Percentiles rank a stretch among this genome's conserved stretches.
Evolutionary conservation across 2,113 vertebrate genomes (phyloP).

Genomic region (Procavia capensis): DNA sequence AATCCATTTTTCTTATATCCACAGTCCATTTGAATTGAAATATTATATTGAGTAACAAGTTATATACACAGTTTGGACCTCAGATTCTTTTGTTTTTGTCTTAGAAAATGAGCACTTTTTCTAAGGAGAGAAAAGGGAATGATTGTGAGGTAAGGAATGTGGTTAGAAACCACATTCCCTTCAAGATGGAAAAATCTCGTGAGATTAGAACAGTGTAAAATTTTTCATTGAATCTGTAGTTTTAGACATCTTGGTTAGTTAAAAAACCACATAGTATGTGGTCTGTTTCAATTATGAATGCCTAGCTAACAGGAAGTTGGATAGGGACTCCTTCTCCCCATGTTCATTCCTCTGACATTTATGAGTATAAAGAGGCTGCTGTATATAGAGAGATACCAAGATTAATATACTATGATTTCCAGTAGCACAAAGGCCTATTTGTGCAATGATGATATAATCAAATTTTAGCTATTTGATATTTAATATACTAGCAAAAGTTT

Average conservation of each 20-base stretch:
- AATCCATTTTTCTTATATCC: slow-evolving; percentile 55
- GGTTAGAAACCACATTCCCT: background rate
- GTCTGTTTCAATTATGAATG: background rate
- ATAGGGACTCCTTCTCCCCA: background rate
- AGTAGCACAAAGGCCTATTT: background rate
- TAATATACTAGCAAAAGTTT: background rate
- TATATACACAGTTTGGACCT: background rate
- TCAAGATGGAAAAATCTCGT: slow-evolving; percentile 26
- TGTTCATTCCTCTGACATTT: slow-evolving; percentile 2
- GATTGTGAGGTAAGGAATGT: background rate
- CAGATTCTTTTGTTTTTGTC: background rate
- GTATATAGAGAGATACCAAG: background rate
- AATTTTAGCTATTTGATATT: background rate
- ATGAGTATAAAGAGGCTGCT: background rate
- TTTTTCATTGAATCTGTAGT: slow-evolving; percentile 40
- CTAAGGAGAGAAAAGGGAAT: background rate
- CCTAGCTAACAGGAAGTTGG: background rate
- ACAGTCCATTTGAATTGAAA: background rate
- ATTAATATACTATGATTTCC: background rate
- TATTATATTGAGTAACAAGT: slow-evolving; percentile 6
- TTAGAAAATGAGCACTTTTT: background rate
- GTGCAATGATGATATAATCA: background rate
- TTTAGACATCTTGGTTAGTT: slow-evolving; percentile 10
- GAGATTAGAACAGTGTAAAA: background rate
- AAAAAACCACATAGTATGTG: background rate